phyloP scores from a whole-genome alignment of 2,888 invertebrate species.

The Macaria liturata region DNA sequence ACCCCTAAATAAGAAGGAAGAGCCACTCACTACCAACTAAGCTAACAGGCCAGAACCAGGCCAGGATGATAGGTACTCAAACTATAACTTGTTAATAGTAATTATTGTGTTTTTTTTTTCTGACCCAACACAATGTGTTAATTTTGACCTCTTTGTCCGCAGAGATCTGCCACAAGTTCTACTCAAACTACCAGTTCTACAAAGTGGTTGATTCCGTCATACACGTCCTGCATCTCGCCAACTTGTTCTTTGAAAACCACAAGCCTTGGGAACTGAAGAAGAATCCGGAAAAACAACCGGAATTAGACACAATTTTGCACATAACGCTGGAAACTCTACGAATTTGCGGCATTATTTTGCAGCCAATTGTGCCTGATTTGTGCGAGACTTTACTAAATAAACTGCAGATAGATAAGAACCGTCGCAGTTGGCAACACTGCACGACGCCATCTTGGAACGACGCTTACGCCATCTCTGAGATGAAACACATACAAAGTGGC shows the following conservation, averaged over 20 bases:
- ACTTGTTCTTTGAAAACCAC: conserved; percentile 92
- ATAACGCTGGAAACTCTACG: conserved; percentile 93
- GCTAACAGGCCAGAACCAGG: no score
- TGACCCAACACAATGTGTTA: no score
- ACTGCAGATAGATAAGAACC: conserved; percentile 71
- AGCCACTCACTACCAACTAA: no score
- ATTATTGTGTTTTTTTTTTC: no score
- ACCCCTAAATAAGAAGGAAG: no score
- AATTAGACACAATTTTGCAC: conserved; percentile 89
- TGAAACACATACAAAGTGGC: conserved; percentile 65
- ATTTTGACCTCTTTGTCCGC: conserved; percentile 31
- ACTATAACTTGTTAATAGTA: no score
- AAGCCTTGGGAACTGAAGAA: conserved; percentile 95
- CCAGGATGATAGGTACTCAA: no score
- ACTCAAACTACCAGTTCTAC: conserved; percentile 90
- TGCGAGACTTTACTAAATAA: conserved; percentile 87
- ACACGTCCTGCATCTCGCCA: conserved; percentile 88
- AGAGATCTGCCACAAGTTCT: conserved; percentile 87
- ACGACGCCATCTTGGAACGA: conserved; percentile 68
- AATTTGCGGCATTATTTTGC: conserved; percentile 87
- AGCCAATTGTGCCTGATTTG: conserved; percentile 93
- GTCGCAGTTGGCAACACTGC: conserved; percentile 64
- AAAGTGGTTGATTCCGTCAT: conserved; percentile 91
- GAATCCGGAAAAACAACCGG: conserved; percentile 75
- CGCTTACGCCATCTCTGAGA: conserved; percentile 64